Base-by-base conservation (phyloP, 2,797 vertebrate species). In the Cetoscarus ocellatus region DNA sequence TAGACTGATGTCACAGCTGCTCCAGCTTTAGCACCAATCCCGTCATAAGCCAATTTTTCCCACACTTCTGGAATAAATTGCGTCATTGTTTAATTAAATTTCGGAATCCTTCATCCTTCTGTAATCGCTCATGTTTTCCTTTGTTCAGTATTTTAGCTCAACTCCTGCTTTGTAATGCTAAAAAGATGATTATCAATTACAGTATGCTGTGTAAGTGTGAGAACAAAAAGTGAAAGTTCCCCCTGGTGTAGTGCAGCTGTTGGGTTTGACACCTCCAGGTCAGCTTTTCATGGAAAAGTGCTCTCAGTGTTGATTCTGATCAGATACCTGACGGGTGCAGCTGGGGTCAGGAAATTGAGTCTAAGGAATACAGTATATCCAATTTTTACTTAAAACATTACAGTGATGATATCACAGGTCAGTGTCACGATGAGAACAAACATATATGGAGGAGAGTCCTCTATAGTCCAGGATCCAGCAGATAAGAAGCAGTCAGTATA, bases 191-290 rank as follows among this genome's bases (percentile, higher is more conserved):
- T 27, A 39, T 15, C 8, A 34, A 13, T 48, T 34, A 10, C 44
- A 17, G 52, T n/a, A 42, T 57, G 61, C 53, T 79, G 49, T 44
- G 17, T 50, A 42, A 35, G 49, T 68, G 59, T 50, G 49, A 65
- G 36, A 8, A 60, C 13, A 64, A 34, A 58, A 44, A n/a, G 27
- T 55, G 40, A 42, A 45, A 52, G 38, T 42, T 47, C 44, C 53
- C 62, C 44, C 38, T 14, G 44, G 45, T 27, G 39, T 35, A 36
- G 47, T 50, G 38, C 55, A 58, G 55, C 55, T 68, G 59, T 45
- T 68, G 39, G 45, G 44, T 44, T 36, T 43, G 35, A 73, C 17
- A 68, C 55, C 53, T 45, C 7, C n/a, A 27, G 10, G 3, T 5
- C 36, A 38, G 36, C 34, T 69, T 49, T 72, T 58, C 10, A 18